Percentiles rank a stretch among this genome's conserved stretches.
phyloP scores from a whole-genome alignment of 2,888 invertebrate genomes.

The Teleiodes luculella region DNA sequence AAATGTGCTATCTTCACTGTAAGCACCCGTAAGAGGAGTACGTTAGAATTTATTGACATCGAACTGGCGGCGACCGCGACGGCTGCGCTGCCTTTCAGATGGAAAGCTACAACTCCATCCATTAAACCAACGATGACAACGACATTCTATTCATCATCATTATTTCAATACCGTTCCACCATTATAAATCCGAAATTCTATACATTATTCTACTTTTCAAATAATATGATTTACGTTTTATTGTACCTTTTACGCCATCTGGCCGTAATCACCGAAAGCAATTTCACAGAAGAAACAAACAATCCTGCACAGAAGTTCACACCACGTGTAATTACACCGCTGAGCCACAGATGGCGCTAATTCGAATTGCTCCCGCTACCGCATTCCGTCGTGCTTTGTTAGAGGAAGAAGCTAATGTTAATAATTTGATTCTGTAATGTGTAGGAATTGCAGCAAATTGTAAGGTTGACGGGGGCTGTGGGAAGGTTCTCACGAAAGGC shows the following conservation, averaged over 20 bases:
- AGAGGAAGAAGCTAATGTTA: constrained; percentile 10
- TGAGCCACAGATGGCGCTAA: constrained; percentile 17
- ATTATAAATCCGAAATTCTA: no score
- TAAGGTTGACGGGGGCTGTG: constrained; percentile 24
- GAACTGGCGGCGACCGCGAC: no score
- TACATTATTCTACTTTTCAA: background rate
- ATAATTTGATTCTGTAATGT: constrained; percentile 13
- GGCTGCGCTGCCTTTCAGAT: no score
- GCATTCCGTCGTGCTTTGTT: constrained; percentile 15
- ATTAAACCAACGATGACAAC: no score
- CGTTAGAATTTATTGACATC: no score
- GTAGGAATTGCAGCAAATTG: constrained; percentile 14
- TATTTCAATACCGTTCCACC: no score
- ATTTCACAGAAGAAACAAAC: background rate
- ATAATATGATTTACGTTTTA: background rate
- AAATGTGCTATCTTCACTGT: no score
- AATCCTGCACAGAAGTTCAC: background rate
- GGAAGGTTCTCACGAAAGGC: constrained; percentile 41
- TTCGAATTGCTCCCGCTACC: background rate
- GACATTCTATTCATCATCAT: no score
- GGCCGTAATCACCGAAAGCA: background rate
- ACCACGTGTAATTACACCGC: constrained; percentile 1
- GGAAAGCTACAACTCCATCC: no score
- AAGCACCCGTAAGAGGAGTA: no score
- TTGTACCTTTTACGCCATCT: background rate